phyloP scores from a whole-genome alignment of 2,797 vertebrate genomes.

The Fundulus diaphanus region DNA sequence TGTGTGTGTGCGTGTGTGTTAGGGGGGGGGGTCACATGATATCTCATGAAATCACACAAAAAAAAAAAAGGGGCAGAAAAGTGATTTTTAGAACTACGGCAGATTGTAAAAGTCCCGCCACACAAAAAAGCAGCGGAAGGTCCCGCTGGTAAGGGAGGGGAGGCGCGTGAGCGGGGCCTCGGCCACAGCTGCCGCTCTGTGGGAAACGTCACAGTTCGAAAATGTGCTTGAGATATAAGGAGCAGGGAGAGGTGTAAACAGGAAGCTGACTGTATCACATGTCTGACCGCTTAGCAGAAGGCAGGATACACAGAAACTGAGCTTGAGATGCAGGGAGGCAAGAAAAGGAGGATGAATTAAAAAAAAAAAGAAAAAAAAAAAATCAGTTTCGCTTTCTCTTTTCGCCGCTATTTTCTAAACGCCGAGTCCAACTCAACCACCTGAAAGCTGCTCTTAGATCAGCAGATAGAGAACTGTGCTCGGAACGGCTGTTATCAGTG shows the following conservation, averaged over 20 bases:
- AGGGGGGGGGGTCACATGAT: constrained; percentile 24
- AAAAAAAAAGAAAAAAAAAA: too few relatives aligned
- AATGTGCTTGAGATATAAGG: constrained; percentile 39
- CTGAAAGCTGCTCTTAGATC: background rate
- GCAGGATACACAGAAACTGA: constrained; percentile 13
- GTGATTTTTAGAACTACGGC: constrained; percentile 1
- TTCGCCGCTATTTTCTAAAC: constrained; percentile 1
- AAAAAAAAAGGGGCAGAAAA: background rate
- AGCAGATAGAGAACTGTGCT: background rate
- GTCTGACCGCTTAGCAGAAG: constrained; percentile 44
- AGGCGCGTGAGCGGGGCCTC: constrained; percentile 1
- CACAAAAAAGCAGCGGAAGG: background rate
- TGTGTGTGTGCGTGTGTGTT: too few relatives aligned
- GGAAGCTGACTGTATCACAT: constrained; percentile 74
- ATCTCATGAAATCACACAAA: background rate
- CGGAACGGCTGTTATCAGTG: background rate
- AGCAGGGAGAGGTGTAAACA: constrained; percentile 69
- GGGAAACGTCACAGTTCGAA: constrained; percentile 43
- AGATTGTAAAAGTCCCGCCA: constrained; percentile 11
- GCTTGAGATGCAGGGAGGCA: constrained; percentile 14
- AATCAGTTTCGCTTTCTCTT: constrained; percentile 65
- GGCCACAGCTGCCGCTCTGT: constrained; percentile 37
- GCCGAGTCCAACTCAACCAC: background rate
- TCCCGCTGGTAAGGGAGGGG: background rate
- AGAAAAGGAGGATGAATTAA: constrained; percentile 35